Conservation (phyloP, 1,140 invertebrate species). For the Pseudoatta argentina region DNA sequence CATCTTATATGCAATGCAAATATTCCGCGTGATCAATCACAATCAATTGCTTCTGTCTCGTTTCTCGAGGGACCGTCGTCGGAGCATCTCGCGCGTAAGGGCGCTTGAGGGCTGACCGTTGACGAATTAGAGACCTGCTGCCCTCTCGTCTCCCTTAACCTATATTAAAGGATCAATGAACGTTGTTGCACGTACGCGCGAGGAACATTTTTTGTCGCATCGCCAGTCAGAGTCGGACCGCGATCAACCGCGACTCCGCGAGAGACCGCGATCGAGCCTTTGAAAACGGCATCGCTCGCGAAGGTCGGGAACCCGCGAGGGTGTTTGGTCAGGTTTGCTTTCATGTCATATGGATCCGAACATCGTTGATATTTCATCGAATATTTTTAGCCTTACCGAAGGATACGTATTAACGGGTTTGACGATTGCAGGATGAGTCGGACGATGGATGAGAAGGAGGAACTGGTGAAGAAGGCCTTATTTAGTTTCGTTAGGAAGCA, state of each 20-base stretch:
- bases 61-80: background rate
- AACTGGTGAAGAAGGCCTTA: constrained; percentile 92
- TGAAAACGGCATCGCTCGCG: background rate
- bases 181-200: constrained; percentile 12
- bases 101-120: constrained; percentile 8
- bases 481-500: constrained; percentile 92
- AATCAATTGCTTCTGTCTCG: background rate
- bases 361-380: background rate
- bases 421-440: constrained; percentile 81
- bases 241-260: background rate
- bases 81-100: constrained; percentile 4
- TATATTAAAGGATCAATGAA: constrained; percentile 65
- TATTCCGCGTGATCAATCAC: background rate
- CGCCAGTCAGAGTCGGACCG: background rate
- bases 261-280: background rate
- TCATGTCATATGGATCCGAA: too few relatives aligned
- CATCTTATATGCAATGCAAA: background rate
- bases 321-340: too few relatives aligned
- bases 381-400: background rate
- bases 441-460: constrained; percentile 90
- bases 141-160: constrained; percentile 68
- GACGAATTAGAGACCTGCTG: constrained; percentile 48
- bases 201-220: background rate
- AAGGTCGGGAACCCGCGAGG: too few relatives aligned
- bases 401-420: background rate